A percentile compares a stretch with the other conserved stretches of the same genome.
phyloP scores from a whole-genome alignment of 2,113 vertebrate genomes.

The Cichladusa arquata region DNA sequence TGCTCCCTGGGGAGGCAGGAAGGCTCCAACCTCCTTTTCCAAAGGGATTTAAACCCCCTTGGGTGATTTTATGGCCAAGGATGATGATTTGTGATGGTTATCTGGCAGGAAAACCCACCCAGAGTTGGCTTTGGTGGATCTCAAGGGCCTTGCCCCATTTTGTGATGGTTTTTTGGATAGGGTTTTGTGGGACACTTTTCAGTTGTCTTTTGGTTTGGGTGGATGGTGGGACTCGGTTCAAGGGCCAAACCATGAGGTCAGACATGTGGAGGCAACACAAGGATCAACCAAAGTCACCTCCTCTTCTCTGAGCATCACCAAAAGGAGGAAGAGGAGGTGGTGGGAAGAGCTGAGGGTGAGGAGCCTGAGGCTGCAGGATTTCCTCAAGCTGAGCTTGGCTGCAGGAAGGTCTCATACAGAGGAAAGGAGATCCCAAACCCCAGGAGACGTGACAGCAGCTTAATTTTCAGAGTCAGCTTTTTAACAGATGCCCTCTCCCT shows the following conservation, averaged over 20 bases:
- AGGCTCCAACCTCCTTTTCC: neutral
- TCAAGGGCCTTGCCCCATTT: accelerated
- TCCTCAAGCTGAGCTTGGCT: neutral
- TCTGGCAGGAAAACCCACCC: neutral
- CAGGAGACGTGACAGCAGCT: accelerated
- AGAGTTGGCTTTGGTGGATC: neutral
- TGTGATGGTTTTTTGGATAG: accelerated
- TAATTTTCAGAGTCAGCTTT: neutral
- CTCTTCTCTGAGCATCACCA: accelerated
- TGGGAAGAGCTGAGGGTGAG: neutral
- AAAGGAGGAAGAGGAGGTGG: neutral
- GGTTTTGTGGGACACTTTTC: accelerated
- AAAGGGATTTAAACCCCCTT: neutral
- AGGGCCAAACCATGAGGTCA: neutral
- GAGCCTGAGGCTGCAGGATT: neutral
- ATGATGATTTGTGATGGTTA: neutral
- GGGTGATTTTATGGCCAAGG: neutral
- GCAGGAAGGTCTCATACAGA: neutral
- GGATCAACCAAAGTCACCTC: neutral
- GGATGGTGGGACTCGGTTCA: neutral
- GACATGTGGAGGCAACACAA: neutral
- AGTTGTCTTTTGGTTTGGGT: neutral
- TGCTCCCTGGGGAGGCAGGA: neutral
- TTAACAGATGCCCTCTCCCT: neutral
- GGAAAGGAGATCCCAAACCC: neutral